Base-by-base conservation (phyloP, 1,140 invertebrate genomes). In the Calosoma granatense region DNA sequence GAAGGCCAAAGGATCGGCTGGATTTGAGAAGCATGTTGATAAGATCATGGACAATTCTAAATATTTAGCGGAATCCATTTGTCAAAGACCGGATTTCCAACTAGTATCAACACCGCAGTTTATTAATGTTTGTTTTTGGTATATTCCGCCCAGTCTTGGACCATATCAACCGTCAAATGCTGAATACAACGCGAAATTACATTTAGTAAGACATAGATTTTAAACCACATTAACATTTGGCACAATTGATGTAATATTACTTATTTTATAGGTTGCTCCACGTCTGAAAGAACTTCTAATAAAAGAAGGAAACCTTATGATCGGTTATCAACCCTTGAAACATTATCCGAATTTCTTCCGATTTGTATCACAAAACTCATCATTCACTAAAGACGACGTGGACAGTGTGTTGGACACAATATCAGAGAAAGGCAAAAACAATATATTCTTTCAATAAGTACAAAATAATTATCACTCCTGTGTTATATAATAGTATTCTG, bases 81-180 rank as follows among this genome's bases (percentile, higher is more conserved):
- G 65, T 17, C 62, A 65, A 17, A 61, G 74, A 57, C 55, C 64
- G 1, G 69, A 71, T 26, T 80, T 80, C 63, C 60, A 71, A 59
- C 63, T 78, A 41, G 72, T 79, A n/a, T 62, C 73, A 3, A 67
- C 83, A 66, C 80, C 82, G 47, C 78, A 80, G 68, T 84, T 77
- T 67, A 76, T 83, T 55, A 87, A 85, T 62, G 79, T 87, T 9
- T 86, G 82, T 63, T 88, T 87, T 66, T 87, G 84, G 85, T 86
- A 83, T 66, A 68, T 86, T 19, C 84, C 85, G 11, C 84, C 84
- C 9, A 76, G 68, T 41, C 68, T 83, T 60, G 68, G 77, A 56
- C 61, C 71, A 43, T 61, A 74, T 21, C 67, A 74, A 26, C 60
- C 51, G 20, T 60, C 73, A 36, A 67, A 71, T 15, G 57, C 67